Conservation (phyloP, 1,140 invertebrate genomes). For the Psix sp. region DNA sequence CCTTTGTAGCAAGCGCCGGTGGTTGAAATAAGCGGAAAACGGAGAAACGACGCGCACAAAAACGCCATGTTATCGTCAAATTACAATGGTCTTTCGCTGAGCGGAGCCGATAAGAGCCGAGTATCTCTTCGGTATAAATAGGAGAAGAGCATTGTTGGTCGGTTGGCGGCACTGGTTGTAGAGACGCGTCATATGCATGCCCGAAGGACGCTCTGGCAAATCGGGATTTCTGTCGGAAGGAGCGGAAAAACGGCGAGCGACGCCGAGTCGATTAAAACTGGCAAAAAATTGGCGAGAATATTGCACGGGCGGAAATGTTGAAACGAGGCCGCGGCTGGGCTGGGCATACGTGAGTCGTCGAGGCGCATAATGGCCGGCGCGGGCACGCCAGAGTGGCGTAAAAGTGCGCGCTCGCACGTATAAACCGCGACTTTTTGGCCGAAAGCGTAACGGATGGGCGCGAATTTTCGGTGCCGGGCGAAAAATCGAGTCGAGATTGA, state of each 20-base stretch:
- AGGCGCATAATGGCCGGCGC: slow-evolving; percentile 72
- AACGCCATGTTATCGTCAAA: not conserved
- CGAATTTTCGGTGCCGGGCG: too few species aligned
- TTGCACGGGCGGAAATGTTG: too few species aligned
- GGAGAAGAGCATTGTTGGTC: not conserved
- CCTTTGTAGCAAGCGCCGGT: too few species aligned
- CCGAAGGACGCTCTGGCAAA: slow-evolving; percentile 57
- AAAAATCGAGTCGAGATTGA: slow-evolving; percentile 17
- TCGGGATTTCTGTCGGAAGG: slow-evolving; percentile 51
- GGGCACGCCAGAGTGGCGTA: slow-evolving; percentile 69
- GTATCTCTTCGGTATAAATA: slow-evolving; percentile 19
- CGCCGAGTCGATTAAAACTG: slow-evolving; percentile 26
- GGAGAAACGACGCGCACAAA: too few species aligned
- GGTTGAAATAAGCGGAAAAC: too few species aligned
- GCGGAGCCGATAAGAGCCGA: slow-evolving; percentile 13
- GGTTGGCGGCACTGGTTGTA: slow-evolving; percentile 27
- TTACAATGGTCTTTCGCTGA: slow-evolving; percentile 1
- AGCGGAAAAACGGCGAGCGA: slow-evolving; percentile 19
- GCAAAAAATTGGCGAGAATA: slow-evolving; percentile 43
- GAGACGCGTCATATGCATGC: slow-evolving; percentile 55
- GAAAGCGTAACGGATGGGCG: too few species aligned
- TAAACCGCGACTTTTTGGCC: slow-evolving; percentile 75
- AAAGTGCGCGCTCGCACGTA: slow-evolving; percentile 73
- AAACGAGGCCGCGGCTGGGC: too few species aligned
- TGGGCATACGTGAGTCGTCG: slow-evolving; percentile 47